Base-by-base conservation (phyloP, 2,888 invertebrate genomes). In the Marronus borbonicus region DNA sequence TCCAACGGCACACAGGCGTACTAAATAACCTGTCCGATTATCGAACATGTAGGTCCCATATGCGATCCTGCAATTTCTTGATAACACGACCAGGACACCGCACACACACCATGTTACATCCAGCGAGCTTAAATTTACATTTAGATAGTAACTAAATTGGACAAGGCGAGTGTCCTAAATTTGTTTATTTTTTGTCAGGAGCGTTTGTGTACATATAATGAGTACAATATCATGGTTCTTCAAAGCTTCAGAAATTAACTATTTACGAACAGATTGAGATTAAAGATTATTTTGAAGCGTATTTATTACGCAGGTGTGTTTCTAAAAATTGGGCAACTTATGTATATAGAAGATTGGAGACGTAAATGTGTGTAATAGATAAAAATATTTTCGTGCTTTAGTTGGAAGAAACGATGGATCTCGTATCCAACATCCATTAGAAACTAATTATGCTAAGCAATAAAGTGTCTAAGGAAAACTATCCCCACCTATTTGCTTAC, bases 21-120 rank as follows among this genome's bases (percentile, higher is more conserved):
- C 84, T 86, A 85, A 86, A 86, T 85, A 84, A 86, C 85, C 83
- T 81, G 81, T 82, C 84, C 84, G 82, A 82, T 84, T 84, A 82
- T 69, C 76, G 74, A 55, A 75, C 77, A 77, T 60, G 50, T 58
- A 39, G 60, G 79, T 81, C 81, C 81, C 81, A 82, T 81, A 81
- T 82, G 81, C 78, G 81, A 60, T 79, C 79, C 80, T 55, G 69
- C 69, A 79, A 81, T 79, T 80, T 78, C 80, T 80, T 80, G 81
- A 81, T 80, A 80, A 82, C 72, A 78, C 69, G 60, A 24, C 24
- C 12, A 28, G 60, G 24, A 60, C 60, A 28, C 20, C 60, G 24
- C 24, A 28, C 60, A 28, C 10, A 28, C 60, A 60, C 60, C n/a
- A 20, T 12, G 12, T 24, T 28, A 60, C 60, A 60, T 60, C 24